Base-by-base conservation (phyloP, 2,888 invertebrate species). In the Scaptomyza flava region DNA sequence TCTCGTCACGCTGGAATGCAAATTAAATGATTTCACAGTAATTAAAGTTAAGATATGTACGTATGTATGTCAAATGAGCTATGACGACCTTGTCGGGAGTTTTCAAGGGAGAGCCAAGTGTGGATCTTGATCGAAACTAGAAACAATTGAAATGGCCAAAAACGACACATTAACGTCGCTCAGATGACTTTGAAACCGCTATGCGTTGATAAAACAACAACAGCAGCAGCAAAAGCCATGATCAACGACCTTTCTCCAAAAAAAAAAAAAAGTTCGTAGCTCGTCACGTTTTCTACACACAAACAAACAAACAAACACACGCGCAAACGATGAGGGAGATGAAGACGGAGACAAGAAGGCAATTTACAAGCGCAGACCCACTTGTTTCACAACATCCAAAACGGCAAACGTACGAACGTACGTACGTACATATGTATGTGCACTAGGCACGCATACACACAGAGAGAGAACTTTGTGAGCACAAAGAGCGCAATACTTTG, bases 171-270 rank as follows among this genome's bases (percentile, higher is more conserved):
- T 72, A 45, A 61, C 64, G 61, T 69, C 53, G 70, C 67, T 30
- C 61, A 23, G 67, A 56, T 87, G 83, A 85, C 82, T 81, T 81
- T 84, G 87, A 81, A 71, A 79, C 77, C 71, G 77, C 82, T 78
- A 78, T 65, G 41, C 47, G 45, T 61, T 60, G 59, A 52, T 30
- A 2, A 23, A 48, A 53, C 38, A 47, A 42, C 11, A 68, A 46
- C 17, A 48, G 34, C 20, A 50, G 43, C 33, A 63, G 20, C 30
- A 51, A 56, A 51, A 85, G 83, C 86, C 86, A 86, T 84, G 88
- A 88, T 84, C 83, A 84, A 88, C 83, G 83, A 84, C 83, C 83
- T 84, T 84, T 84, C 88, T 84, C 88, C 83, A 77, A 88, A 84
- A 27, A 27, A 23, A 23, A 23, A 23, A 27, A 27, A 27, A 80